A percentile compares a stretch with the other conserved stretches of the same genome.
These are phyloP conservation scores for Chesias legatella DNA, from an alignment of 2,888 invertebrate species.

Conservation along the genomic window DNA sequence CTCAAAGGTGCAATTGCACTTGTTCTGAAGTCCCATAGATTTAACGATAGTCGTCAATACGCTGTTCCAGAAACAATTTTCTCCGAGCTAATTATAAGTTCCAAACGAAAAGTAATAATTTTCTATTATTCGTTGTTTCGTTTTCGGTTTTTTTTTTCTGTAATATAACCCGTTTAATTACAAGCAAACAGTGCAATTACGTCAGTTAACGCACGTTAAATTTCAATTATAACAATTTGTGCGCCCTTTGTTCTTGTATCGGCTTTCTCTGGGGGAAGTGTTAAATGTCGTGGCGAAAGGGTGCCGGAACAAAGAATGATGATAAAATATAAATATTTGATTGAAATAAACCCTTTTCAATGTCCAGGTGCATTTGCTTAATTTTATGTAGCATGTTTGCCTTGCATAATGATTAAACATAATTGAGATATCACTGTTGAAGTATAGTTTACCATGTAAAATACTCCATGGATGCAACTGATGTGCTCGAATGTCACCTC, in stretches of 20 bases:
- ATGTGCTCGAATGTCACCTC: too few species aligned
- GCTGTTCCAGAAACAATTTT: slow-evolving; percentile 27
- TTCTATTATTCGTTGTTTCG: slow-evolving; percentile 54
- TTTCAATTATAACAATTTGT: slow-evolving; percentile 54
- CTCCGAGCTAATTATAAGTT: slow-evolving; percentile 42
- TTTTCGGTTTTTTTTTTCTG: slow-evolving; percentile 39
- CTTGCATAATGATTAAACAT: too few species aligned
- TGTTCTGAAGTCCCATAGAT: slow-evolving; percentile 5
- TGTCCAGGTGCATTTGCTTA: too few species aligned
- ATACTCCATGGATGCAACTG: too few species aligned
- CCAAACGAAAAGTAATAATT: slow-evolving; percentile 53
- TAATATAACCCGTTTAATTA: slow-evolving; percentile 59
- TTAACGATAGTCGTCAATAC: slow-evolving; percentile 27
- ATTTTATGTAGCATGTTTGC: too few species aligned
- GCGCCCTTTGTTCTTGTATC: slow-evolving; percentile 36
- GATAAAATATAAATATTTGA: too few species aligned
- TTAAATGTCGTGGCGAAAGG: slow-evolving; percentile 1
- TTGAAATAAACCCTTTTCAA: too few species aligned
- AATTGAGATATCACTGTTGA: too few species aligned
- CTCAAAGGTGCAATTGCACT: slow-evolving; percentile 22
- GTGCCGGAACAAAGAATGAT: not conserved
- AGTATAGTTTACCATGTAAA: too few species aligned
- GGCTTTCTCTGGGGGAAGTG: slow-evolving; percentile 30
- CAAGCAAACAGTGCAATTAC: slow-evolving; percentile 49
- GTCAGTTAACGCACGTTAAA: slow-evolving; percentile 49